phyloP scores from a whole-genome alignment of 2,888 invertebrate species.

The Drosophila ezoana region DNA sequence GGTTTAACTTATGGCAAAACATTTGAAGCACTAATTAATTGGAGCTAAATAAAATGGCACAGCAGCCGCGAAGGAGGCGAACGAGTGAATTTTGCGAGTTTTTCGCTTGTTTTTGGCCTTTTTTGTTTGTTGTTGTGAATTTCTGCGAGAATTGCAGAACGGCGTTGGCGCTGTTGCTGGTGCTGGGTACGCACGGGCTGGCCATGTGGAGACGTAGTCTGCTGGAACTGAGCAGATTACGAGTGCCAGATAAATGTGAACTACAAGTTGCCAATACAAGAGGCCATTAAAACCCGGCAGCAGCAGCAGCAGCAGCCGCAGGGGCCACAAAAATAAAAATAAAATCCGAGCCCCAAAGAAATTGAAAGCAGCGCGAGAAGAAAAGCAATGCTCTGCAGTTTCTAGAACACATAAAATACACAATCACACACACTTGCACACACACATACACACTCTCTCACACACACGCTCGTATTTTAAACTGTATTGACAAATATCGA shows the following conservation, averaged over 20 bases:
- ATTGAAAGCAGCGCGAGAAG: conserved; percentile 66
- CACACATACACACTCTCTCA: conserved; percentile 1
- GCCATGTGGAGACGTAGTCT: conserved; percentile 49
- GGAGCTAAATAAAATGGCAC: conserved; percentile 85
- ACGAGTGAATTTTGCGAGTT: conserved; percentile 26
- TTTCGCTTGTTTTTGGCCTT: conserved; percentile 12
- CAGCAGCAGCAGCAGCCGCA: conserved; percentile 65
- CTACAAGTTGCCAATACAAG: conserved; percentile 82
- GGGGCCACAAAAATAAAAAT: conserved; percentile 41
- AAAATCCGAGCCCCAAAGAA: conserved; percentile 45
- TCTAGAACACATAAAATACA: conserved; percentile 44
- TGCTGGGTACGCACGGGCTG: conserved; percentile 59
- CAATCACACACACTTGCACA: not conserved
- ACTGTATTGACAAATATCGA: conserved; percentile 74
- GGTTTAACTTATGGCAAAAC: conserved; percentile 85
- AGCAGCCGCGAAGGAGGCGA: conserved; percentile 61
- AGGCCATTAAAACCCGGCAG: conserved; percentile 78
- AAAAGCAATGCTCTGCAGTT: conserved; percentile 45
- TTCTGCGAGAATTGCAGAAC: conserved; percentile 41
- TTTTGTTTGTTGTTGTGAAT: conserved; percentile 23
- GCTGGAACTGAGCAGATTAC: conserved; percentile 72
- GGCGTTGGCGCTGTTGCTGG: conserved; percentile 51
- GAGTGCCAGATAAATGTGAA: conserved; percentile 81
- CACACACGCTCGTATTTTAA: conserved; percentile 44
- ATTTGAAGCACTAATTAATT: conserved; percentile 85